Evolutionary conservation across 2,888 invertebrate genomes (phyloP), one percentile per base, ranked within the genome.

Genomic region (Neoscelio sp.): DNA sequence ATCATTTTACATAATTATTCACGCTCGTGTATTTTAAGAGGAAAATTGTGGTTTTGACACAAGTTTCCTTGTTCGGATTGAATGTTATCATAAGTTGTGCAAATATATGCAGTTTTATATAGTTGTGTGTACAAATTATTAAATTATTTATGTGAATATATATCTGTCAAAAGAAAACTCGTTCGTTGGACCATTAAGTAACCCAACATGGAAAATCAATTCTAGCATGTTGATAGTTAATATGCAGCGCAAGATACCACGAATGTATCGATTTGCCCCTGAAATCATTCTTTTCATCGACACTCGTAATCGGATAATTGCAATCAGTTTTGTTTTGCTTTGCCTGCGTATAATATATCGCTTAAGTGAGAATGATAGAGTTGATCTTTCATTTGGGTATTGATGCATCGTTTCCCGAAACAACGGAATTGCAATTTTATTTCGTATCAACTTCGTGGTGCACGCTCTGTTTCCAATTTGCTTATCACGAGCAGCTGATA

Each of bases 1-100:
- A 71, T 71, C 71, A 10, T 42, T 44, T 56, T 65, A 50, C 33
- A 56, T 56, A 56, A 73, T 64, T 23, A 20, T 52, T 12, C 10
- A 28, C 18, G n/a, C 26, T 17, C 40, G 18, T 48, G 26, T 48
- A 48, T 56, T 30, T 48, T 38, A 38, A 48, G 8, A 13, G 23
- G 5, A 50, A 73, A 65, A 52, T 48, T 33, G 17, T 15, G 46
- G 5, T n/a, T 23, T 35, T 60, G 18, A 42, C 42, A 26, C 2
- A n/a, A 5, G 2, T 58, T 28, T 42, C 42, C 46, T 35, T 56
- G 46, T 20, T n/a, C n/a, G n/a, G n/a, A n/a, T n/a, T n/a, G n/a
- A n/a, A n/a, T n/a, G n/a, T n/a, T n/a, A n/a, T n/a, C n/a, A n/a
- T n/a, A n/a, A n/a, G n/a, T n/a, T n/a, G n/a, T n/a, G n/a, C n/a